Percentiles rank a stretch among this genome's conserved stretches.
These are phyloP conservation scores for Automeris io DNA, from an alignment of 2,888 invertebrate genomes.

Conservation along the genomic window DNA sequence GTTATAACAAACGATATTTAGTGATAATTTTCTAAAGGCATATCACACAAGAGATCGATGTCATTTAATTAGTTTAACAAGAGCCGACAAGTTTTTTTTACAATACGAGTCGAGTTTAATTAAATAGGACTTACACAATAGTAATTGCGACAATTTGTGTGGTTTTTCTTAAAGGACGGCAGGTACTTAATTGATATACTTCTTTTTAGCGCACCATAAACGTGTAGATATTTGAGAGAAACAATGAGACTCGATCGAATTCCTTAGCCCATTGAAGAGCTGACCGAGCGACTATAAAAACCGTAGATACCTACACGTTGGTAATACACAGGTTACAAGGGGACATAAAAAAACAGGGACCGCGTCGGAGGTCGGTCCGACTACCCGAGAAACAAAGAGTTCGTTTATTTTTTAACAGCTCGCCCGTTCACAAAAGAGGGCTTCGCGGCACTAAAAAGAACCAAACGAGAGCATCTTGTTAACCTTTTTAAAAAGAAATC, in stretches of 20 bases:
- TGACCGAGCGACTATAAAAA: conserved; percentile 74
- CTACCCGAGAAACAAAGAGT: conserved; percentile 76
- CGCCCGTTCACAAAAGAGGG: conserved; percentile 73
- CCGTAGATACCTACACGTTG: conserved; percentile 76
- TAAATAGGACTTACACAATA: conserved; percentile 27
- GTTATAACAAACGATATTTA: no score
- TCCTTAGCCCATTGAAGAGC: conserved; percentile 75
- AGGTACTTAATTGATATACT: conserved; percentile 39
- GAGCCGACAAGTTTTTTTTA: conserved; percentile 12
- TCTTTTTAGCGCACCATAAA: conserved; percentile 35
- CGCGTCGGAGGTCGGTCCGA: conserved; percentile 74
- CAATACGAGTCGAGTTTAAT: conserved; percentile 24
- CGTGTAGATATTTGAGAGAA: conserved; percentile 50
- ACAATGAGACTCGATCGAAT: conserved; percentile 74
- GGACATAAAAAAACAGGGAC: conserved; percentile 73
- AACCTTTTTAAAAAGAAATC: conserved; percentile 75
- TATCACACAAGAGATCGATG: conserved; percentile 1
- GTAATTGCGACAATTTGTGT: conserved; percentile 34
- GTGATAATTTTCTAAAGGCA: no score
- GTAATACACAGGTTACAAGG: conserved; percentile 76
- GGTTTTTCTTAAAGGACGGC: conserved; percentile 32
- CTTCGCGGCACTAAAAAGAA: conserved; percentile 71
- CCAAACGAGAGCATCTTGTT: conserved; percentile 73
- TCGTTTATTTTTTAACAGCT: conserved; percentile 78
- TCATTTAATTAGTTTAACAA: conserved; percentile 4